Evolutionary conservation across 2,888 invertebrate genomes (phyloP), one percentile per base, ranked within the genome.

Genomic region (Aradus depressus): DNA sequence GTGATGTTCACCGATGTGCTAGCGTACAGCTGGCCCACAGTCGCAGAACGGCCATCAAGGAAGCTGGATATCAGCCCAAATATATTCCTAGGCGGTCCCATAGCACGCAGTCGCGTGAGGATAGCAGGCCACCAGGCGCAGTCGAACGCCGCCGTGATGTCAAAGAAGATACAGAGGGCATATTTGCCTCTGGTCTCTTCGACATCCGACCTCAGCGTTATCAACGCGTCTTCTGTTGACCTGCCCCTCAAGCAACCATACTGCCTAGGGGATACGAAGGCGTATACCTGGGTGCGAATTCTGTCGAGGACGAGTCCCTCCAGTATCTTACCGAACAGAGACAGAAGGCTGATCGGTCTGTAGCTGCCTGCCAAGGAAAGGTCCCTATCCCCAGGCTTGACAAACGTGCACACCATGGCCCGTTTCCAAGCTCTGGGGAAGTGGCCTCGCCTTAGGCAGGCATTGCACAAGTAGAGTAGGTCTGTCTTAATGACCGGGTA

Each of bases 321-420:
- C 3, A 35, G 25, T 1, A 48, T 2, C 14, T 51, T 51, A 3
- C 38, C 45, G 2, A 22, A 2, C 16, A 48, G 26, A 4, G 47
- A 14, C 16, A 51, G 39, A 3, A 51, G 39, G 39, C 51, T 49
- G 14, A 51, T 28, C 3, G 51, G 51, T 35, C 51, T 19, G 37
- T 50, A 51, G 35, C 37, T 37, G 21, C 18, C 26, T 6, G 38
- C 4, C 3, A 16, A 12, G 69, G 67, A 44, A 71, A 72, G 38
- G 60, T 61, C 10, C 57, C 59, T 21, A 52, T 59, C 45, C 41
- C 54, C 31, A 53, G 56, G 1, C 51, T 59, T 18, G 35, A 49
- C 21, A 53, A 59, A 14, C 5, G 34, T 14, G 18, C 18, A 23
- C 5, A 45, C 32, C 2, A 12, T 3, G 3, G 32, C 45, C 19